These are phyloP conservation scores for Eupleurogrammus muticus DNA, from an alignment of 2,797 vertebrate genomes.

Conservation along the genomic window DNA sequence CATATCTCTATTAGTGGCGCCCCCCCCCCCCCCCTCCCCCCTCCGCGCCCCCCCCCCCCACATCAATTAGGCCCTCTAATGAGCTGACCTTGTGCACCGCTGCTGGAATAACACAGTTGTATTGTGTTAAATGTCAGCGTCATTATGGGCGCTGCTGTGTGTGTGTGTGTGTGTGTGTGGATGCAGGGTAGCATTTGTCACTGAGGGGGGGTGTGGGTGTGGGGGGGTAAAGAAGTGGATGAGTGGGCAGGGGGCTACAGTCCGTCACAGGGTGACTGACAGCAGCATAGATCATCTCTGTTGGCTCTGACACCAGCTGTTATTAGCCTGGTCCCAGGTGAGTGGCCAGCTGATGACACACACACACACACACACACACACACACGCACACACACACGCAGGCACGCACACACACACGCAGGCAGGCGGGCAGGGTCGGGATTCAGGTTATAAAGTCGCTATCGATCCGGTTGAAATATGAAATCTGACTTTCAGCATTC, in stretches of 20 bases:
- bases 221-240: constrained; percentile 22
- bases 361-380: constrained; percentile 6
- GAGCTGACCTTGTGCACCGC: constrained; percentile 70
- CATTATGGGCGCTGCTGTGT: constrained; percentile 49
- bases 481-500: neutral
- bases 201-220: neutral
- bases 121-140: constrained; percentile 74
- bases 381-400: constrained; percentile 7
- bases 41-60: too few relatives aligned
- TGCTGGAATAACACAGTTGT: constrained; percentile 53
- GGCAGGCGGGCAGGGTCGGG: neutral
- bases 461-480: neutral
- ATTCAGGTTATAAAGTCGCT: constrained; percentile 1
- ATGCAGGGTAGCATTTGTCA: constrained; percentile 20
- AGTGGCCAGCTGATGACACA: constrained; percentile 24
- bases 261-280: constrained; percentile 29
- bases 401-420: neutral
- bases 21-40: too few relatives aligned
- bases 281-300: constrained; percentile 22
- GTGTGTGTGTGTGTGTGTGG: constrained; percentile 3
- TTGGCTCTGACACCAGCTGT: constrained; percentile 30
- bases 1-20: constrained; percentile 47
- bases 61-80: constrained; percentile 74
- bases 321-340: constrained; percentile 31
- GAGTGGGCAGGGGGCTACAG: constrained; percentile 19